A percentile compares a stretch with the other conserved stretches of the same genome.
These are phyloP conservation scores for Eilema depressum DNA, from an alignment of 2,888 invertebrate genomes.

Conservation along the genomic window DNA sequence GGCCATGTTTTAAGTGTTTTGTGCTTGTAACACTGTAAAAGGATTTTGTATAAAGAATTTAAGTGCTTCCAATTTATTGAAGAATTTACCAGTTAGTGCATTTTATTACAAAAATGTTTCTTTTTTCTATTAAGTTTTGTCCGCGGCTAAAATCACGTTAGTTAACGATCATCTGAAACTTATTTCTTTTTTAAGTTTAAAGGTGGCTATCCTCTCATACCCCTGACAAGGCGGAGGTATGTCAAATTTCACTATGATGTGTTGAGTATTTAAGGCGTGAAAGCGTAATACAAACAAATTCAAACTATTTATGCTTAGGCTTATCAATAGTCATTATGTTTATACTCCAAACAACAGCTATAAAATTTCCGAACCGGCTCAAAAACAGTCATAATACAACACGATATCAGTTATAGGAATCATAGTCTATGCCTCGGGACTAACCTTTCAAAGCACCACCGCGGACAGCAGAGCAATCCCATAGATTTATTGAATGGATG, in stretches of 20 bases:
- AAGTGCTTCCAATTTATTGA: background rate
- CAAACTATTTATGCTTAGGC: no score
- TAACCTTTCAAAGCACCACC: conserved; percentile 51
- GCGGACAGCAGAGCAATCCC: conserved; percentile 45
- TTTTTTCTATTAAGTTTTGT: background rate
- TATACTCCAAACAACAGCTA: conserved; percentile 31
- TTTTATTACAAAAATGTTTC: background rate
- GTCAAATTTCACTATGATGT: background rate
- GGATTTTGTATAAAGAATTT: background rate
- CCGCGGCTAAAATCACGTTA: no score
- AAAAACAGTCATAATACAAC: conserved; percentile 52
- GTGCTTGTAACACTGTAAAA: background rate
- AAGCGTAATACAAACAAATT: background rate
- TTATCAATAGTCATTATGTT: background rate
- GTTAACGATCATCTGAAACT: no score
- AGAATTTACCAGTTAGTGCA: background rate
- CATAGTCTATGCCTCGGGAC: conserved; percentile 54
- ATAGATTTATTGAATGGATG: conserved; percentile 38
- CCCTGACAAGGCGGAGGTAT: no score
- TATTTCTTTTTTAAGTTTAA: background rate
- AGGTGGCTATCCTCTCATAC: no score
- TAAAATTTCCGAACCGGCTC: conserved; percentile 42
- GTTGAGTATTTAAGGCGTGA: background rate
- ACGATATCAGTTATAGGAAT: conserved; percentile 42
- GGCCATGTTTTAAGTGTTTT: background rate